These are phyloP conservation scores for Crax fasciolata DNA, from an alignment of 2,797 vertebrate genomes.

Conservation along the genomic window DNA sequence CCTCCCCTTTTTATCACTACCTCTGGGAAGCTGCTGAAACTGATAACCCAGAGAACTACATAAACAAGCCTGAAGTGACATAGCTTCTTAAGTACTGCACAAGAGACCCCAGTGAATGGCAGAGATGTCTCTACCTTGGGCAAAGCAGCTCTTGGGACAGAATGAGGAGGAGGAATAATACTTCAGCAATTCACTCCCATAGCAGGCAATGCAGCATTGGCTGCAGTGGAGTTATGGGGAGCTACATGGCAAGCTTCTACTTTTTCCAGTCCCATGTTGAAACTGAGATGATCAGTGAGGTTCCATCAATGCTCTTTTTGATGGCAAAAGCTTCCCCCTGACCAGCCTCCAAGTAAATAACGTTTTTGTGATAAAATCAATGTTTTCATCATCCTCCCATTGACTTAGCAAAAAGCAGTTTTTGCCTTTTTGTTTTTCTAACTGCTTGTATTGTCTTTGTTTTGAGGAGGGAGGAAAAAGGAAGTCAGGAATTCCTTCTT, in stretches of 20 bases:
- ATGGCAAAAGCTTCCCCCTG: background rate
- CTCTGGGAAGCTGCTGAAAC: conserved; percentile 5
- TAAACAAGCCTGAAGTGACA: background rate
- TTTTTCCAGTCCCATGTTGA: background rate
- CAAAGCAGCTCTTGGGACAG: background rate
- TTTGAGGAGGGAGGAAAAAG: background rate
- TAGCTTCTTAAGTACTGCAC: background rate
- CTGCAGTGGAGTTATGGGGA: background rate
- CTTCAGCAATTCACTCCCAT: background rate
- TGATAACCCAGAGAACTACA: background rate
- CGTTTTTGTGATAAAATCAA: background rate
- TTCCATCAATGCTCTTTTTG: background rate
- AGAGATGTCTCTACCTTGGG: background rate
- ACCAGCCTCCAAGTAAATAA: background rate
- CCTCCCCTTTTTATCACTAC: background rate
- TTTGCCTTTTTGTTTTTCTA: background rate
- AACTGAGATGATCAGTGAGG: background rate
- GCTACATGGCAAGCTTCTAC: background rate
- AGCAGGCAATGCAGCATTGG: background rate
- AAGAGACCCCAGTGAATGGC: background rate
- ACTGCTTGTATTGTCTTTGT: background rate
- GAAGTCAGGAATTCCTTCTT: background rate
- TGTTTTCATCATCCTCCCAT: background rate
- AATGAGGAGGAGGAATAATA: background rate
- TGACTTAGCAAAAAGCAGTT: fast-evolving